Evolutionary conservation across 37 sponge, comb jelly and placozoan species (phyloP).

Genomic region (Tethya wilhelma): DNA sequence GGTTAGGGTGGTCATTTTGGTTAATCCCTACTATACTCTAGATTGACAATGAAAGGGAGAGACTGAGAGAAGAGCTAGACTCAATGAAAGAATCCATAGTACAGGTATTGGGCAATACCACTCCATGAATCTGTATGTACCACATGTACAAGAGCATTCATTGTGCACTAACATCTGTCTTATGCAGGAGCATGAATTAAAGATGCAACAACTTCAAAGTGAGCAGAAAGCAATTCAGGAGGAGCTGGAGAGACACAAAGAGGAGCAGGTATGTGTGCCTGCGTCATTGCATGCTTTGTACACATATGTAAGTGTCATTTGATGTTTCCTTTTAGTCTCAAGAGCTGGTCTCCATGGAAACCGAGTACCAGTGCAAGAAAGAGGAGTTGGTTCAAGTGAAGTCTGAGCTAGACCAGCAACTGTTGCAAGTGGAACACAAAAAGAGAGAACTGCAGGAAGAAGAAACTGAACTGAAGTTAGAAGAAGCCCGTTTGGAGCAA

Average conservation of each 20-base stretch:
- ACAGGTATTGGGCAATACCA: not conserved
- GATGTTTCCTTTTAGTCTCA: constrained; percentile 1
- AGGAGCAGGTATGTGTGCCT: constrained; percentile 15
- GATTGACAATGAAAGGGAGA: constrained; percentile 16
- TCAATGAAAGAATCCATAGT: not conserved
- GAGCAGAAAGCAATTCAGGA: not conserved
- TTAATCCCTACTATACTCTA: too few species aligned
- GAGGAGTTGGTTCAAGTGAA: constrained; percentile 6
- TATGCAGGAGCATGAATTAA: constrained; percentile 21
- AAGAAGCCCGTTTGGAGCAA: not conserved
- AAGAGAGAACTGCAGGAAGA: constrained; percentile 11
- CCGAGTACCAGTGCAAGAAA: constrained; percentile 16
- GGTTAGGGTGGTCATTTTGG: too few species aligned
- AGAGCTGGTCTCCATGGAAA: constrained; percentile 5
- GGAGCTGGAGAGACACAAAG: constrained; percentile 3
- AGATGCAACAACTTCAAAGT: constrained; percentile 4
- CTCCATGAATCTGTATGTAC: too few species aligned
- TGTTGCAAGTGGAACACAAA: constrained; percentile 5
- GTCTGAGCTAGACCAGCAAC: constrained; percentile 12
- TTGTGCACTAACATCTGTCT: not conserved
- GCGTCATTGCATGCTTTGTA: not conserved
- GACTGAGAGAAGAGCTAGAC: not conserved
- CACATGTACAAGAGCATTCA: not conserved
- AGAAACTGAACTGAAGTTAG: constrained; percentile 9
- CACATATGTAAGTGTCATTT: not conserved